A percentile compares a stretch with the other conserved stretches of the same genome.
Conservation (phyloP, 2,113 vertebrate genomes). For the Silurus meridionalis region DNA sequence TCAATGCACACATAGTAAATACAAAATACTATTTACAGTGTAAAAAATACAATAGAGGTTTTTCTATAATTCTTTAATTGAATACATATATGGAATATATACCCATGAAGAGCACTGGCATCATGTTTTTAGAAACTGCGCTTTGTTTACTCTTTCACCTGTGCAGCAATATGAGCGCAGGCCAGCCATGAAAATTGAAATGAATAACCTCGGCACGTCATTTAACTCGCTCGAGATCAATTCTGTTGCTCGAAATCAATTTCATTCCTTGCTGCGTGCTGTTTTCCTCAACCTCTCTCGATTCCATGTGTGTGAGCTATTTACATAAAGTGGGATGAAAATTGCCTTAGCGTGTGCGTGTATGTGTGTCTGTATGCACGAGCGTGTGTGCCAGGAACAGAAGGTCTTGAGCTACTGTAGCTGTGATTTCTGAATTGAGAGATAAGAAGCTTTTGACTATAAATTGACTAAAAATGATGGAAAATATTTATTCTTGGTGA, state of each 20-base stretch:
- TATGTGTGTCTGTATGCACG: not conserved
- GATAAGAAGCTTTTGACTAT: not conserved
- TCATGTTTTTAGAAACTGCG: not conserved
- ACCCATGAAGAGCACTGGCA: no score
- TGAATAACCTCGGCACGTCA: not conserved
- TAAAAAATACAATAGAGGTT: not conserved
- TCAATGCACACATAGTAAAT: not conserved
- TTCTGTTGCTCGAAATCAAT: not conserved
- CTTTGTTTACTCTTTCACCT: not conserved
- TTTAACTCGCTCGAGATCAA: not conserved
- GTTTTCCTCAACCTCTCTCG: not conserved
- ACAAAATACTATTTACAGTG: not conserved
- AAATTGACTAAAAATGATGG: slow-evolving; percentile 12
- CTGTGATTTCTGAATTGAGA: slow-evolving; percentile 1
- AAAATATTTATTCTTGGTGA: not conserved
- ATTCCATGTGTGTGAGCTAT: not conserved
- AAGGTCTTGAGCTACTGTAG: not conserved
- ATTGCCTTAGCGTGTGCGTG: not conserved
- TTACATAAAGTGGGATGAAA: slow-evolving; percentile 18
- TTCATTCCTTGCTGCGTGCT: slow-evolving; percentile 7
- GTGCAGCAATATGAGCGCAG: not conserved
- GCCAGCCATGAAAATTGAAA: slow-evolving; percentile 2
- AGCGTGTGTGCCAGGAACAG: not conserved
- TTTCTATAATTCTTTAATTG: not conserved
- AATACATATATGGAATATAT: no score